Percentiles rank a stretch among this genome's conserved stretches.
Conservation (phyloP, 1,140 invertebrate species). For the Caenorhabditis brenneri region DNA sequence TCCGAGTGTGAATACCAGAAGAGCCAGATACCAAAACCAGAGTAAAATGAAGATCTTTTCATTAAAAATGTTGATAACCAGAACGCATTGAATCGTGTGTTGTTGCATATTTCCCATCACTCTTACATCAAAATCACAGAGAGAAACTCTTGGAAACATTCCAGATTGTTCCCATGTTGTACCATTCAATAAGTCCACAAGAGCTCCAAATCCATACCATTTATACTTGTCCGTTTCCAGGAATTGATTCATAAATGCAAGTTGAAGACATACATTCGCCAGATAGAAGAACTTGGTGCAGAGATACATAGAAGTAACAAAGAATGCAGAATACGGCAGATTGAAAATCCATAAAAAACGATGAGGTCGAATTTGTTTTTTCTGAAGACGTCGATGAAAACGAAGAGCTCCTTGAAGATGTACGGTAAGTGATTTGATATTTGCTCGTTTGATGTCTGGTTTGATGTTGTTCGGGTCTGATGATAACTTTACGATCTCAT, state of each 20-base stretch:
- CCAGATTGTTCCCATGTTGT: conserved; percentile 65
- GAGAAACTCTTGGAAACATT: conserved; percentile 73
- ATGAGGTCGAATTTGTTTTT: conserved; percentile 58
- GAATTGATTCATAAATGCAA: conserved; percentile 57
- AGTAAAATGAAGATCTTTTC: conserved; percentile 75
- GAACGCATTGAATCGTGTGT: conserved; percentile 74
- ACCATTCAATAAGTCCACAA: conserved; percentile 52
- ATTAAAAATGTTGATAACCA: conserved; percentile 75
- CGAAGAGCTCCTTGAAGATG: conserved; percentile 58
- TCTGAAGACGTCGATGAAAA: conserved; percentile 57
- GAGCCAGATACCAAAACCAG: conserved; percentile 74
- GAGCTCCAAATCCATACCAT: conserved; percentile 56
- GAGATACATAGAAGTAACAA: conserved; percentile 56
- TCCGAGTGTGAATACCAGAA: conserved; percentile 72
- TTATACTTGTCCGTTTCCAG: conserved; percentile 55
- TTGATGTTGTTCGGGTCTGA: conserved; percentile 60
- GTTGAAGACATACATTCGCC: conserved; percentile 54
- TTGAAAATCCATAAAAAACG: conserved; percentile 56
- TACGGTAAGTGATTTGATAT: conserved; percentile 55
- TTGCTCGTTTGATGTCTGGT: conserved; percentile 58
- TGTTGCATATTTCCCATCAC: conserved; percentile 71
- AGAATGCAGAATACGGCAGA: conserved; percentile 58
- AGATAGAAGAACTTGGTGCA: conserved; percentile 57
- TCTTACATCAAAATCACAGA: conserved; percentile 73
- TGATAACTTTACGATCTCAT: conserved; percentile 57